These are phyloP conservation scores for Drosophila bipectinata DNA, from an alignment of 1,140 invertebrate species.

Conservation along the genomic window DNA sequence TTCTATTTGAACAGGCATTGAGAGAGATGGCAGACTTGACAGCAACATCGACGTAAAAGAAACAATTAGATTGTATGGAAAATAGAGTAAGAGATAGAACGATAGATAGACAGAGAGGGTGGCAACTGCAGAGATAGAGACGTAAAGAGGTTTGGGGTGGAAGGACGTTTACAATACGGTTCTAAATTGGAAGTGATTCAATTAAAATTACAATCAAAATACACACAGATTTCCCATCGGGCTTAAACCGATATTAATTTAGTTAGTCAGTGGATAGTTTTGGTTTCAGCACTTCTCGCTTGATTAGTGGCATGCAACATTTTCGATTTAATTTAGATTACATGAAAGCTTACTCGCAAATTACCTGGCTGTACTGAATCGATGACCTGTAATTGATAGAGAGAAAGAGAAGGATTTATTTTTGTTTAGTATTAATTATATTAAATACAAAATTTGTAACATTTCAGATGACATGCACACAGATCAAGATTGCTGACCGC, in stretches of 20 bases:
- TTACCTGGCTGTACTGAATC: constrained; percentile 22
- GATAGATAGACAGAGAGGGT: constrained; percentile 33
- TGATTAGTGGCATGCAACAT: constrained; percentile 38
- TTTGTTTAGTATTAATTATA: too few relatives aligned
- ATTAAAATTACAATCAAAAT: constrained; percentile 11
- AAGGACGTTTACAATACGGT: constrained; percentile 19
- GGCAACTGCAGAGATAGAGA: constrained; percentile 34
- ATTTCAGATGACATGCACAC: not conserved
- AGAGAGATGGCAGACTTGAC: constrained; percentile 40
- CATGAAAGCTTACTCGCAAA: constrained; percentile 1
- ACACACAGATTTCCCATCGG: constrained; percentile 14
- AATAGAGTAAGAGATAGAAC: constrained; percentile 18
- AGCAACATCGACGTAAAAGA: constrained; percentile 39
- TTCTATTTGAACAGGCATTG: constrained; percentile 40
- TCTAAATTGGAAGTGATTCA: constrained; percentile 27
- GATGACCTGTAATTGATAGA: constrained; percentile 28
- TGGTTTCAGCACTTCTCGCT: constrained; percentile 10
- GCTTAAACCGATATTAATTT: constrained; percentile 13
- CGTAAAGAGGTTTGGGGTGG: constrained; percentile 21
- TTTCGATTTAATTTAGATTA: constrained; percentile 15
- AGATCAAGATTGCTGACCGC: not conserved
- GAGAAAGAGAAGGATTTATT: not conserved
- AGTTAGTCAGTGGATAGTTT: constrained; percentile 6
- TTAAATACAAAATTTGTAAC: too few relatives aligned
- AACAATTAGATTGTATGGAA: constrained; percentile 26